Conservation (phyloP, 2,797 vertebrate genomes). For the Mormyrus proboscirostris region DNA sequence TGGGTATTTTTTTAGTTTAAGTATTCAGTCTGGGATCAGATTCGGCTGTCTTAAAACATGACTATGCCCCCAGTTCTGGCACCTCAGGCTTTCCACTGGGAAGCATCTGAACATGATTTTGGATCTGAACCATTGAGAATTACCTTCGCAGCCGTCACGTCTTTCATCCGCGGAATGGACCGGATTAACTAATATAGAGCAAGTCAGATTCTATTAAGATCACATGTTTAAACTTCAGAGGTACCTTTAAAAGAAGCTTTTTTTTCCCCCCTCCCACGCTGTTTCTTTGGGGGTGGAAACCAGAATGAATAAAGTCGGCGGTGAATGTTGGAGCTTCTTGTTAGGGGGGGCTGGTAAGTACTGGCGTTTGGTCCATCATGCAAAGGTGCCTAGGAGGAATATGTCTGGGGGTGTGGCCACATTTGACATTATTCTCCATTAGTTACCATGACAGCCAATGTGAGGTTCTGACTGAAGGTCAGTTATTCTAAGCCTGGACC, state of each 20-base stretch:
- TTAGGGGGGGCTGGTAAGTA: background rate
- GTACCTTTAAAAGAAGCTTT: background rate
- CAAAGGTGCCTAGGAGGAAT: background rate
- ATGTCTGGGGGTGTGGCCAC: background rate
- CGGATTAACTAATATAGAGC: background rate
- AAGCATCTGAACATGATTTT: background rate
- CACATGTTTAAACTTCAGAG: background rate
- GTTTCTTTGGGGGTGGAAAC: background rate
- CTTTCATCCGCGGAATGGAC: background rate
- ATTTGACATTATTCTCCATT: background rate
- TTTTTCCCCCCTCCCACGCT: background rate
- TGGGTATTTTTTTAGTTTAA: background rate
- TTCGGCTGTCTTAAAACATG: background rate
- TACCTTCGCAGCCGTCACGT: background rate
- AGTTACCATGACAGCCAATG: background rate
- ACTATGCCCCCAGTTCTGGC: background rate
- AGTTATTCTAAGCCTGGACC: background rate
- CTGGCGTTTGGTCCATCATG: background rate
- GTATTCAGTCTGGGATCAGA: background rate
- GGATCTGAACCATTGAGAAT: background rate
- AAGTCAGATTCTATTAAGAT: constrained; percentile 15
- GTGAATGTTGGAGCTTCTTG: background rate
- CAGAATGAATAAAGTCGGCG: background rate
- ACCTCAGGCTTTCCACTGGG: background rate
- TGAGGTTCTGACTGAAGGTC: background rate